Evolutionary conservation across 2,888 invertebrate genomes (phyloP).

Genomic region (Willowsia nigromaculata): DNA sequence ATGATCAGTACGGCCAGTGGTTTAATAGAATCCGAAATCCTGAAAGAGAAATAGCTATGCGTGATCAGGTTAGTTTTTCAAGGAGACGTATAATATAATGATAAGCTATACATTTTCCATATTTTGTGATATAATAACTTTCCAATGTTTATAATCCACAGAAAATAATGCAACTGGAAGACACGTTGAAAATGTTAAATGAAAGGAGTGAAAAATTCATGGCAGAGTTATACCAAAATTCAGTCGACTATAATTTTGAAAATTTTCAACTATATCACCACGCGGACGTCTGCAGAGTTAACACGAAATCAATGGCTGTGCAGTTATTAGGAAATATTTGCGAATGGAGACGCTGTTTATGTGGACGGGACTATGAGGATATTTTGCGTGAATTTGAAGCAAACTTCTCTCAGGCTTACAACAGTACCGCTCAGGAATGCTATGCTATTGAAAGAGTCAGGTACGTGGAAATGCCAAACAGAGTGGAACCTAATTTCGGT

Average conservation of each 20-base stretch:
- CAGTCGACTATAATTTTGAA: conserved; percentile 55
- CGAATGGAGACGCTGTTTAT: conserved; percentile 37
- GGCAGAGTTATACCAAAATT: conserved; percentile 52
- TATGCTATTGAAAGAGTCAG: not conserved
- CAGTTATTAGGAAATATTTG: not conserved
- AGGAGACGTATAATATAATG: not conserved
- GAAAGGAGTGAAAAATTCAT: conserved; percentile 43
- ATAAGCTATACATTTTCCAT: not conserved
- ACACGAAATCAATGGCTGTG: conserved; percentile 35
- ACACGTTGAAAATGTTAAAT: not conserved
- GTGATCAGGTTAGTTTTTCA: conserved; percentile 35
- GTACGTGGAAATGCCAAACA: not conserved
- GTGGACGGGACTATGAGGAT: conserved; percentile 39
- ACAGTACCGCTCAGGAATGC: not conserved
- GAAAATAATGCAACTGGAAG: conserved; percentile 54
- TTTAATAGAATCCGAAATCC: not conserved
- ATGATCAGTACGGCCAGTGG: conserved; percentile 22
- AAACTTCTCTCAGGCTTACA: not conserved
- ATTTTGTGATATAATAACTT: not conserved
- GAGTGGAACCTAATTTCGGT: not conserved
- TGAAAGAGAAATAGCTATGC: conserved; percentile 32
- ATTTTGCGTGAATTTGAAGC: conserved; percentile 18
- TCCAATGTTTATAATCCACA: not conserved
- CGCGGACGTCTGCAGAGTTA: conserved; percentile 19
- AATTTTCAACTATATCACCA: conserved; percentile 55